Evolutionary conservation across 2,113 vertebrate genomes (phyloP).

Genomic region (Thermophis baileyi): DNA sequence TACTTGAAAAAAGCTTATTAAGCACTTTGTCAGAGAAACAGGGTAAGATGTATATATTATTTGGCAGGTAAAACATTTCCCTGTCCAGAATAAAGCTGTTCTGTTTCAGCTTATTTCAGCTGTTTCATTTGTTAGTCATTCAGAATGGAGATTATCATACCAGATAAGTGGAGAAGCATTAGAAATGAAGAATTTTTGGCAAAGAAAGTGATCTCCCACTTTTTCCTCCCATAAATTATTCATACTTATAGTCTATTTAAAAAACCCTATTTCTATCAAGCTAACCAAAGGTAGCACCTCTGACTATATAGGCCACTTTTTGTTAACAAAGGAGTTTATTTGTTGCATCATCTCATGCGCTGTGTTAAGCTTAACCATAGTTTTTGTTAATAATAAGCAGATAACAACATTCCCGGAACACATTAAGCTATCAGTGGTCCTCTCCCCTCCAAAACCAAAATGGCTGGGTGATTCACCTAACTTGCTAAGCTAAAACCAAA

Average conservation of each 20-base stretch:
- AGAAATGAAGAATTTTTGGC: slow-evolving; percentile 32
- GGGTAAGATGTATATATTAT: slow-evolving; percentile 38
- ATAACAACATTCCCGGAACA: neutral
- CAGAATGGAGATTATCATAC: neutral
- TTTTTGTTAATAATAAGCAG: neutral
- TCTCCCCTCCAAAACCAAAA: neutral
- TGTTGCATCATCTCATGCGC: neutral
- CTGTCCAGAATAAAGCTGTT: slow-evolving; percentile 38
- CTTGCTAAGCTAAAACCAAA: neutral
- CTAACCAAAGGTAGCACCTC: neutral
- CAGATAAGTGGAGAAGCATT: neutral
- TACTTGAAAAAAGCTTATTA: slow-evolving; percentile 41
- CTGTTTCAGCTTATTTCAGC: slow-evolving; percentile 29
- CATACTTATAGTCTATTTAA: neutral
- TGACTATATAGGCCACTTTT: slow-evolving; percentile 4
- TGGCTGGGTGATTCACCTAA: neutral
- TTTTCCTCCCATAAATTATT: neutral
- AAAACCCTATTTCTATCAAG: neutral
- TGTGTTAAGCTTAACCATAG: neutral
- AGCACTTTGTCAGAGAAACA: slow-evolving; percentile 34
- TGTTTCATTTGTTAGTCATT: slow-evolving; percentile 29
- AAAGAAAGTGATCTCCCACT: slow-evolving; percentile 15
- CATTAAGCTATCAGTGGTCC: neutral
- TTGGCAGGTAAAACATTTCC: slow-evolving; percentile 40
- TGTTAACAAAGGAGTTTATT: slow-evolving; percentile 4